These are phyloP conservation scores for Lasius fuliginosus DNA, from an alignment of 2,888 invertebrate genomes.

Conservation along the genomic window DNA sequence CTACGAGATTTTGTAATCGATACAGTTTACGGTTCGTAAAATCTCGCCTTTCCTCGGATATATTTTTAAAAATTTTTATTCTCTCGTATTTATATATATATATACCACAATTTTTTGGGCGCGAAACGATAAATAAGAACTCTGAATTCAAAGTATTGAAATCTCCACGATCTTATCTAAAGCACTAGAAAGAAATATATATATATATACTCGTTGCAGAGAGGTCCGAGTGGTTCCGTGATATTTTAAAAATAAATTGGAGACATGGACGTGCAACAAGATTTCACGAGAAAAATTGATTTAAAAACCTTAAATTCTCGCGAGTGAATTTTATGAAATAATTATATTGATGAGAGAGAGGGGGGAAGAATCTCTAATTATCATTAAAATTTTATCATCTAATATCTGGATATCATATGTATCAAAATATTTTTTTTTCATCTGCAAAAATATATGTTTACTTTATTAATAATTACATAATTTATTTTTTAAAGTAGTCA, in stretches of 20 bases:
- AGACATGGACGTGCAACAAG: not conserved
- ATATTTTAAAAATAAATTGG: conserved; percentile 16
- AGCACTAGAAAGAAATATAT: not conserved
- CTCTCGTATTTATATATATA: not conserved
- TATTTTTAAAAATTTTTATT: not conserved
- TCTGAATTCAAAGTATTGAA: not conserved
- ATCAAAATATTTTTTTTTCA: too few relatives aligned
- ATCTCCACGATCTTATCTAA: not conserved
- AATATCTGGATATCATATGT: not conserved
- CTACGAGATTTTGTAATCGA: not conserved
- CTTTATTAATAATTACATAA: too few relatives aligned
- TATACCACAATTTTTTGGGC: not conserved
- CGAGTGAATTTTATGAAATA: too few relatives aligned
- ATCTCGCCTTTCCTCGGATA: not conserved
- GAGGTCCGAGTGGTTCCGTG: not conserved
- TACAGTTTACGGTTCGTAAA: not conserved
- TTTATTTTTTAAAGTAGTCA: not conserved
- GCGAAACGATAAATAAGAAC: not conserved
- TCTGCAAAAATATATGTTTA: too few relatives aligned
- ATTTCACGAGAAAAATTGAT: not conserved
- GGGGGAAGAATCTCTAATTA: too few relatives aligned
- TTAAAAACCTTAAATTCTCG: not conserved
- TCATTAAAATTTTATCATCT: not conserved
- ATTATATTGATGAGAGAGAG: too few relatives aligned
- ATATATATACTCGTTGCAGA: not conserved